Evolutionary conservation across 2,113 vertebrate species (phyloP), one percentile per base, ranked within the genome.

Genomic region (Heterotilapia buettikoferi): DNA sequence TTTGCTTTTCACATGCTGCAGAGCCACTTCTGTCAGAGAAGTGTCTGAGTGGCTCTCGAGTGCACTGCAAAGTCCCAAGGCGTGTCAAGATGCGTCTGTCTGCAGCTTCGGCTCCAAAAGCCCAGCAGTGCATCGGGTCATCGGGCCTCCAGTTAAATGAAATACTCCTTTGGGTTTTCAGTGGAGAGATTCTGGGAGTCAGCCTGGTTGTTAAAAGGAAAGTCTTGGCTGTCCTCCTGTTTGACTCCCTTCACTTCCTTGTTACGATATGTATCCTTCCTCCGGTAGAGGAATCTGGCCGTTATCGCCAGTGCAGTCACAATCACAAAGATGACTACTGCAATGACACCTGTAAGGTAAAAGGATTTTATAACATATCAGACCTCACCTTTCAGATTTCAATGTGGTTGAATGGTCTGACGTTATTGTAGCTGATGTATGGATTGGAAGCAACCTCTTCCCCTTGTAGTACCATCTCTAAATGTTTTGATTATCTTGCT

Each of bases 111-210:
- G 54, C 81, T 16, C 78, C 85, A 18, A 73, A 63, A 88, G 18
- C 40, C 73, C 73, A n/a, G 10, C 59, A 50, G 43, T 26, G 82
- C n/a, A 19, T 45, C 12, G 6, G 33, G 18, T n/a, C 24, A 16
- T 19, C 54, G 1, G 80, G 33, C 19, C 73, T 88, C 47, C 88
- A 96, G 94, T 85, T 83, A 99, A 95, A 99, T 99, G 94, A 98
- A 98, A 88, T 98, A 99, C 91, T 99, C 98, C 94, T 98, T 99
- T 93, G 97, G 97, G 95, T 97, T 97, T 93, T 98, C 97, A 26
- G 43, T 93, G 82, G 96, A 94, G 91, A 96, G 88, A 5, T 96
- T 97, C 92, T 98, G 98, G 83, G 97, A 93, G 90, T 95, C 96
- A 73, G 97, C 95, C 87, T 98, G 98, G 80, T 93, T 97, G 96